Evolutionary conservation across 2,113 vertebrate genomes (phyloP).

Genomic region (Alligator sinensis): DNA sequence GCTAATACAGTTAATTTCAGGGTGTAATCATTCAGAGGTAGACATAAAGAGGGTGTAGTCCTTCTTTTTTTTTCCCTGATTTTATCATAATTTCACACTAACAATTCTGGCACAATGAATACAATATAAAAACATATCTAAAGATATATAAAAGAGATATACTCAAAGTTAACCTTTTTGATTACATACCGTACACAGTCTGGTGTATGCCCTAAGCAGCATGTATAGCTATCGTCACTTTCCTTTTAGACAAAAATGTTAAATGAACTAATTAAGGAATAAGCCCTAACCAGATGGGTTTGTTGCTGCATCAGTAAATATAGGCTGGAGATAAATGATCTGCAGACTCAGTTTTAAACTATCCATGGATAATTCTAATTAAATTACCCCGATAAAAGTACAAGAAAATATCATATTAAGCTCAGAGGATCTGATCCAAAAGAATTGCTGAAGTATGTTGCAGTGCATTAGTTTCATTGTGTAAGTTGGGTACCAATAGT

Average conservation of each 20-base stretch:
- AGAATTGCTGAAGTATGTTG: slow-evolving; percentile 68
- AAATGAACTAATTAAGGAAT: slow-evolving; percentile 74
- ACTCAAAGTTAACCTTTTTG: not conserved
- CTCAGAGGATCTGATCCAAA: slow-evolving; percentile 57
- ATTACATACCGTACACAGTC: not conserved
- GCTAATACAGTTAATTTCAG: slow-evolving; percentile 36
- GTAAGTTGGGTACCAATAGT: slow-evolving; percentile 32
- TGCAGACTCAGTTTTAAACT: slow-evolving; percentile 65
- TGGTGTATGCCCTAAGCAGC: slow-evolving; percentile 18
- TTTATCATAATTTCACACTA: slow-evolving; percentile 46
- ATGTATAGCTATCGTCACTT: not conserved
- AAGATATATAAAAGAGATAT: not conserved
- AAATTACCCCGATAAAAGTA: slow-evolving; percentile 54
- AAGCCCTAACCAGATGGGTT: slow-evolving; percentile 65
- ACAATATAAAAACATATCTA: not conserved
- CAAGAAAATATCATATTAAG: slow-evolving; percentile 59
- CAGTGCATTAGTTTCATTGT: slow-evolving; percentile 54
- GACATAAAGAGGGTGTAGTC: slow-evolving; percentile 23
- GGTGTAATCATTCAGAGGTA: slow-evolving; percentile 18
- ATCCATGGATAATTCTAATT: slow-evolving; percentile 67
- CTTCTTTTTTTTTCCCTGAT: slow-evolving; percentile 11
- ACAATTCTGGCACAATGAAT: not conserved
- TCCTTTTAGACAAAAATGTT: slow-evolving; percentile 59
- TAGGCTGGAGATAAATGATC: slow-evolving; percentile 67
- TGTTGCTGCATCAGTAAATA: slow-evolving; percentile 71